Evolutionary conservation across 2,113 vertebrate genomes (phyloP), one percentile per base, ranked within the genome.

Genomic region (Apaloderma vittatum): DNA sequence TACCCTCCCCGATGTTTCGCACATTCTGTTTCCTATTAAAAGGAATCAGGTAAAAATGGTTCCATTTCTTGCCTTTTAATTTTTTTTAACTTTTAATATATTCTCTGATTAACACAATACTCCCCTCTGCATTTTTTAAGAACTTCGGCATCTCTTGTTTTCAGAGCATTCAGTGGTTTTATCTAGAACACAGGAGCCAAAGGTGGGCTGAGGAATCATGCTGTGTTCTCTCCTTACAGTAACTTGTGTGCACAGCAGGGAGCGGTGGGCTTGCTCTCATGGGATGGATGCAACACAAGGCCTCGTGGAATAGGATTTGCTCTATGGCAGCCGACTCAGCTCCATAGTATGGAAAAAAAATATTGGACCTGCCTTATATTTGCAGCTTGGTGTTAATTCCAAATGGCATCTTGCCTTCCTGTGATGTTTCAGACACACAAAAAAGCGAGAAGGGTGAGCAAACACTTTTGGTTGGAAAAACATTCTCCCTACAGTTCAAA

Each of bases 201-300:
- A 78, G 46, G 23, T 54, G 71, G 75, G n/a, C 8, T 30, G 59
- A 89, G 55, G 72, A 48, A 43, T 2, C n/a, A 16, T 6, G 21
- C n/a, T 71, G 34, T 9, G 12, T 22, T 48, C 15, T 5, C 29
- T 59, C 0, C 0, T 48, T 81, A 48, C 0, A 30, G 20, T 22
- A 67, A 59, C 24, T 15, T 15, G 52, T 8, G 55, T 0, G 0
- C 58, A 34, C 15, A 26, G 58, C 36, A 19, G 45, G 65, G 48
- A 67, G 34, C 0, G 0, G 27, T 20, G 36, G 48, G 30, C n/a
- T 80, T 66, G 12, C 27, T 43, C 29, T 17, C 15, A 5, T 13
- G 7, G 1, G 22, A 11, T 2, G n/a, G 49, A 43, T 58, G n/a
- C 23, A 58, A 48, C 54, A 51, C 12, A 18, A 49, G 30, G 24